A percentile compares a stretch with the other conserved stretches of the same genome.
phyloP scores from a whole-genome alignment of 2,888 invertebrate species.

The Deilephila porcellus region DNA sequence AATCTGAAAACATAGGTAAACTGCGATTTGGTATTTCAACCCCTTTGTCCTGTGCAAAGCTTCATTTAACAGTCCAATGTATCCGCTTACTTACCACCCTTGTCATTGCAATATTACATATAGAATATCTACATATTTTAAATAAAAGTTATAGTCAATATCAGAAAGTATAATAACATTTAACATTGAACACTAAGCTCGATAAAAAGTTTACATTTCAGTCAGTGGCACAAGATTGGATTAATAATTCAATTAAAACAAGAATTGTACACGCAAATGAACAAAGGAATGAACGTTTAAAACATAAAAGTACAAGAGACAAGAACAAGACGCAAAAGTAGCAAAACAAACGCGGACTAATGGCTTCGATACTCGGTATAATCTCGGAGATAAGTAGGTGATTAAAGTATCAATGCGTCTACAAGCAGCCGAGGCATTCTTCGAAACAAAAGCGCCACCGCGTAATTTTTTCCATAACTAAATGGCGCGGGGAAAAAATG shows the following conservation, averaged over 20 bases:
- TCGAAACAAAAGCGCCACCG: slow-evolving; percentile 67
- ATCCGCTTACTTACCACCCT: too few species aligned
- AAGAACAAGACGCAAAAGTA: background rate
- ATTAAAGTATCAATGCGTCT: background rate
- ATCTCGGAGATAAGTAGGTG: background rate
- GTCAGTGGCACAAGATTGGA: too few species aligned
- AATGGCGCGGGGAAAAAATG: slow-evolving; percentile 66
- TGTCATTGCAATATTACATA: too few species aligned
- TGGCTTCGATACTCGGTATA: background rate
- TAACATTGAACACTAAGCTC: too few species aligned
- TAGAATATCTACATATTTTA: too few species aligned
- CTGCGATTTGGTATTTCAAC: too few species aligned
- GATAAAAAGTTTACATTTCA: too few species aligned
- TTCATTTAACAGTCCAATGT: too few species aligned
- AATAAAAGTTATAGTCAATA: too few species aligned
- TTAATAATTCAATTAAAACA: background rate
- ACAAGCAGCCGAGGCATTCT: background rate
- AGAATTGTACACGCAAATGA: background rate
- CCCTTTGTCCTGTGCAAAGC: too few species aligned
- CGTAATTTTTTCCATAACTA: slow-evolving; percentile 75
- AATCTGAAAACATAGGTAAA: too few species aligned
- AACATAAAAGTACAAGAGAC: background rate
- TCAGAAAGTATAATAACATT: too few species aligned
- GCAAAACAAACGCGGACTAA: background rate
- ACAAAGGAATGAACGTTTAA: background rate